Base-by-base conservation (phyloP, 2,888 invertebrate species). In the Heliconius aoede region DNA sequence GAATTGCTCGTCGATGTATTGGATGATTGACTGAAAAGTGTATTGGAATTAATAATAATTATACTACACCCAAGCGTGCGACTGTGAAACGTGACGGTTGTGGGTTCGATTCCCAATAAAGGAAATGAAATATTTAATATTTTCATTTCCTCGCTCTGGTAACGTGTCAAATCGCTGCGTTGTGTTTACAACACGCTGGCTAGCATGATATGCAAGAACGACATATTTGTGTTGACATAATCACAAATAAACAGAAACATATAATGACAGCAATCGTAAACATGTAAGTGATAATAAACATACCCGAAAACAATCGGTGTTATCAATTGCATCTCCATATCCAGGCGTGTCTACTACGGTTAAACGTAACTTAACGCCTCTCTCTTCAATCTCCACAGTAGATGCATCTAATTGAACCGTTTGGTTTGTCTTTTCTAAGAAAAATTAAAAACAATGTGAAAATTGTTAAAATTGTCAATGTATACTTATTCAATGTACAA, bases 1-100 rank as follows among this genome's bases (percentile, higher is more conserved):
- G 92, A 99, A 99, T 90, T 99, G 99, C 87, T 99, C 98, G 88
- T 99, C 99, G 83, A 99, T 99, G 91, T 99, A 99, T 88, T 98
- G 97, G 82, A 99, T 97, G 83, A 99, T 99, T 78, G 98, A 97
- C 91, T 97, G 89, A 40, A 84, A 87, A 15, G 46, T 30, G 24
- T 11, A 28, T 68, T 28, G 28, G 9, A 68, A 84, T 78, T 85
- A 82, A 81, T 79, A 4, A 64, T n/a, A n/a, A n/a, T n/a, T n/a
- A n/a, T n/a, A n/a, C n/a, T n/a, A n/a, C n/a, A n/a, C n/a, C n/a
- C 46, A 18, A 7, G 18, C 3, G 46, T 46, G 46, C 0, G 46
- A 46, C 46, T 46, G 46, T 46, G 7, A 46, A 46, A 3, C 18
- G 1, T 18, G 5, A 46, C 18, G 7, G 46, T 46, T 46, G 46